Percentiles rank a stretch among this genome's conserved stretches.
Conservation (phyloP, 2,797 vertebrate genomes). For the Gadopsis marmoratus region DNA sequence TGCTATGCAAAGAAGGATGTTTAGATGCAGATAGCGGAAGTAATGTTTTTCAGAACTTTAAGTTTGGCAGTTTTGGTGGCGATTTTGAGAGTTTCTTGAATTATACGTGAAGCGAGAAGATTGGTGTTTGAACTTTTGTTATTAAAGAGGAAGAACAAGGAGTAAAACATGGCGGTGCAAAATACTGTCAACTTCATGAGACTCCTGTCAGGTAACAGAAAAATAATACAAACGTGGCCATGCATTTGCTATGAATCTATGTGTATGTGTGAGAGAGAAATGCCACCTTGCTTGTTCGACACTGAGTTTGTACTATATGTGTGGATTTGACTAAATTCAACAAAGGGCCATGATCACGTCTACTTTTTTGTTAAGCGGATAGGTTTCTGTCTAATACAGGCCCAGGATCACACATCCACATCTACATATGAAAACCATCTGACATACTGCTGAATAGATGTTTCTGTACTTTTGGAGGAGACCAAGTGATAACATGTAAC, state of each 20-base stretch:
- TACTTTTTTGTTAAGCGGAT: background rate
- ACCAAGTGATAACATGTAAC: background rate
- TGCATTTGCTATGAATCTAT: constrained; percentile 2
- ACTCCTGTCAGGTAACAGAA: constrained; percentile 76
- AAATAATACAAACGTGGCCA: background rate
- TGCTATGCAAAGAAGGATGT: background rate
- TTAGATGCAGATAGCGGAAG: constrained; percentile 30
- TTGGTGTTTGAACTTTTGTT: constrained; percentile 1
- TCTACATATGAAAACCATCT: background rate
- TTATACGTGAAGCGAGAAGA: background rate
- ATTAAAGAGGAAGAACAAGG: constrained; percentile 33
- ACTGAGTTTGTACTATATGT: background rate
- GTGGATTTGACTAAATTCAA: background rate
- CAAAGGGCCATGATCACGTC: background rate
- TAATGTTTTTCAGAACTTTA: constrained; percentile 3
- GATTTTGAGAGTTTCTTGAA: background rate
- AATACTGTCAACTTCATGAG: constrained; percentile 51
- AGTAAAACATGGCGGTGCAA: constrained; percentile 58
- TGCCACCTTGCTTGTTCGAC: background rate
- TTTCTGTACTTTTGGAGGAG: background rate
- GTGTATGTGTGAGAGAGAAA: background rate
- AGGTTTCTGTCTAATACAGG: background rate
- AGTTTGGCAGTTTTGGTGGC: constrained; percentile 5
- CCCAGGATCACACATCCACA: background rate
- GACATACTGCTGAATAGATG: background rate